phyloP scores from a whole-genome alignment of 2,888 invertebrate species.

The Cynaeus angustus region DNA sequence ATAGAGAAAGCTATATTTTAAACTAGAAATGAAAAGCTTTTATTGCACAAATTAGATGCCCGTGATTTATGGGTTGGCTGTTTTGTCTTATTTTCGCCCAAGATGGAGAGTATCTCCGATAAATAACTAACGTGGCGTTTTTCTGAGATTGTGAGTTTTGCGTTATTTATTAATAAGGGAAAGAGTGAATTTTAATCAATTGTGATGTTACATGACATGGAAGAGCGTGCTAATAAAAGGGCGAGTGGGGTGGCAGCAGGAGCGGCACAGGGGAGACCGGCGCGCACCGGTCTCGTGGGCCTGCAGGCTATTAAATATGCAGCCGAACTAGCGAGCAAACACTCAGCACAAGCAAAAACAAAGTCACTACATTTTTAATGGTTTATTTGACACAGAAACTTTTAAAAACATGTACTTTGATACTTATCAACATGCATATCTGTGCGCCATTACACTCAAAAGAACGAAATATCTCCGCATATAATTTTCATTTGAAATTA shows the following conservation, averaged over 20 bases:
- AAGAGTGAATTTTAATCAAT: conserved; percentile 60
- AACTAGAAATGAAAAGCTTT: conserved; percentile 48
- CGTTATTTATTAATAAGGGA: conserved; percentile 25
- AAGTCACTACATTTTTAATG: conserved; percentile 62
- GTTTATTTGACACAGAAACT: conserved; percentile 63
- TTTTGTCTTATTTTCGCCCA: conserved; percentile 44
- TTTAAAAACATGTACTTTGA: conserved; percentile 57
- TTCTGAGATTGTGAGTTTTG: conserved; percentile 16
- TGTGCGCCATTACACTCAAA: conserved; percentile 37
- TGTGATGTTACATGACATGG: conserved; percentile 57
- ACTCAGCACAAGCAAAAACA: conserved; percentile 59
- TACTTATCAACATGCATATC: conserved; percentile 58
- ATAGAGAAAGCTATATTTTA: conserved; percentile 49
- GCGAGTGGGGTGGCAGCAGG: conserved; percentile 42
- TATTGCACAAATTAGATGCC: conserved; percentile 50
- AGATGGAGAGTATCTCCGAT: conserved; percentile 9
- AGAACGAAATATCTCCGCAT: conserved; percentile 54
- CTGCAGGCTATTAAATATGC: conserved; percentile 60
- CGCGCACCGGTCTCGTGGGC: conserved; percentile 51
- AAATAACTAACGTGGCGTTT: conserved; percentile 23
- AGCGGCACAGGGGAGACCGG: conserved; percentile 36
- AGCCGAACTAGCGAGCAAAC: conserved; percentile 60
- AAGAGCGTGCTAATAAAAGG: conserved; percentile 59
- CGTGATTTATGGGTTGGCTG: conserved; percentile 42
- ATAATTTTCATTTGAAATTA: conserved; percentile 59